A percentile compares a stretch with the other conserved stretches of the same genome.
Evolutionary conservation across 2,113 vertebrate species (phyloP).

Genomic region (Ascaphus truei): DNA sequence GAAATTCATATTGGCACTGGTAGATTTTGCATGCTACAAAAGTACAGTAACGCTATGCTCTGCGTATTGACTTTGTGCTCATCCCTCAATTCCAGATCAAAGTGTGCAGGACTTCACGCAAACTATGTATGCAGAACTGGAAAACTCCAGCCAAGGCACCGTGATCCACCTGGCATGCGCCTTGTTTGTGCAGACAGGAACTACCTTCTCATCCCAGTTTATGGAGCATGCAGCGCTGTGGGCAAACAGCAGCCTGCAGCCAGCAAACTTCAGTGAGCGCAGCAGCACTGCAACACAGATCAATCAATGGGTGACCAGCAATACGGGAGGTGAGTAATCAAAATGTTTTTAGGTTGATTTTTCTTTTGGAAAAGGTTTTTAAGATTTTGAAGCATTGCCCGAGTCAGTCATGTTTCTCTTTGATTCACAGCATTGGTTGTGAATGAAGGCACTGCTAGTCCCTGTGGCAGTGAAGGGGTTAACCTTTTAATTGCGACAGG

Average conservation of each 20-base stretch:
- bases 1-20: no score
- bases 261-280: conserved; percentile 59
- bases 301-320: conserved; percentile 32
- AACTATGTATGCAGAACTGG: conserved; percentile 31
- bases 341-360: no score
- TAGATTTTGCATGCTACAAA: no score
- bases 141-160: conserved; percentile 51
- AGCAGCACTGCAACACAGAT: conserved; percentile 43
- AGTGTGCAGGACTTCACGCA: conserved; percentile 62
- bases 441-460: no score
- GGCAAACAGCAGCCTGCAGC: conserved; percentile 72
- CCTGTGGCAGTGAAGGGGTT: no score
- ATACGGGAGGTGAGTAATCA: conserved; percentile 47
- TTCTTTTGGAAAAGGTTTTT: no score
- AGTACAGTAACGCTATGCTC: background rate
- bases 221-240: conserved; percentile 52
- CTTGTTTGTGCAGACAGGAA: conserved; percentile 59
- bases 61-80: background rate
- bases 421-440: no score
- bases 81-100: conserved; percentile 52
- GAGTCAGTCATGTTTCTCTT: no score
- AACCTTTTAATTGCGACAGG: no score
- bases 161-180: conserved; percentile 68
- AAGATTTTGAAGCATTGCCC: no score
- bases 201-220: conserved; percentile 62